These are phyloP conservation scores for Drosophila nannoptera DNA, from an alignment of 1,140 invertebrate genomes.

Conservation along the genomic window DNA sequence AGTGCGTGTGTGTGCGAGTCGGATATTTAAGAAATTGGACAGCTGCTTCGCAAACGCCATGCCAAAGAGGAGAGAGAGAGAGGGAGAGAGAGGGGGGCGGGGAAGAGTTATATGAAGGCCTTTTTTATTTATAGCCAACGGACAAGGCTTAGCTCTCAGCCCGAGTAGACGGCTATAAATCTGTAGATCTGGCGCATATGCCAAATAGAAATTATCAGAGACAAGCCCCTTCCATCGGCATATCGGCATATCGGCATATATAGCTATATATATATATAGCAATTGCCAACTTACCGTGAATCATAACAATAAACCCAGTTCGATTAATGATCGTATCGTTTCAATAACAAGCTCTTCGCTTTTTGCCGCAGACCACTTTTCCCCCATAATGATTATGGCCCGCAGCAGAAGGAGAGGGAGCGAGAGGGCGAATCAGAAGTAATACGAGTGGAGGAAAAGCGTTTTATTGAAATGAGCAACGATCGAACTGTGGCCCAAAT, in stretches of 20 bases:
- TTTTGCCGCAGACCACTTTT: slow-evolving; percentile 51
- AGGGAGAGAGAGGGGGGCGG: not conserved
- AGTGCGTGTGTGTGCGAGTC: slow-evolving; percentile 12
- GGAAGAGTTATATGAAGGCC: slow-evolving; percentile 36
- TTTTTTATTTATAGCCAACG: slow-evolving; percentile 32
- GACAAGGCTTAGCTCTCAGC: slow-evolving; percentile 19
- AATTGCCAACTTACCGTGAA: slow-evolving; percentile 44
- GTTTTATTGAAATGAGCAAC: slow-evolving; percentile 70
- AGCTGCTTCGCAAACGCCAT: slow-evolving; percentile 53
- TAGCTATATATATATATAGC: too few relatives aligned
- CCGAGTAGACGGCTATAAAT: slow-evolving; percentile 32
- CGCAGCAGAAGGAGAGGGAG: not conserved
- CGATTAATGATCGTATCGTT: slow-evolving; percentile 51
- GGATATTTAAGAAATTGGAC: slow-evolving; percentile 71
- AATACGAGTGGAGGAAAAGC: slow-evolving; percentile 52
- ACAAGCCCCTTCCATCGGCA: not conserved
- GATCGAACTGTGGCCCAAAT: slow-evolving; percentile 68
- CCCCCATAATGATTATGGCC: slow-evolving; percentile 69
- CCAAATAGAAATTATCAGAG: not conserved
- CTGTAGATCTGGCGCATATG: slow-evolving; percentile 1
- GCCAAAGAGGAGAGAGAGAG: slow-evolving; percentile 27
- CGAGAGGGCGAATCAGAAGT: slow-evolving; percentile 25
- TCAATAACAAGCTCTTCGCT: slow-evolving; percentile 62
- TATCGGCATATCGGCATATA: not conserved
- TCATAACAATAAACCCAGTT: slow-evolving; percentile 70